Evolutionary conservation across 2,888 invertebrate genomes (phyloP), one percentile per base, ranked within the genome.

Genomic region (Oscheius sp.): DNA sequence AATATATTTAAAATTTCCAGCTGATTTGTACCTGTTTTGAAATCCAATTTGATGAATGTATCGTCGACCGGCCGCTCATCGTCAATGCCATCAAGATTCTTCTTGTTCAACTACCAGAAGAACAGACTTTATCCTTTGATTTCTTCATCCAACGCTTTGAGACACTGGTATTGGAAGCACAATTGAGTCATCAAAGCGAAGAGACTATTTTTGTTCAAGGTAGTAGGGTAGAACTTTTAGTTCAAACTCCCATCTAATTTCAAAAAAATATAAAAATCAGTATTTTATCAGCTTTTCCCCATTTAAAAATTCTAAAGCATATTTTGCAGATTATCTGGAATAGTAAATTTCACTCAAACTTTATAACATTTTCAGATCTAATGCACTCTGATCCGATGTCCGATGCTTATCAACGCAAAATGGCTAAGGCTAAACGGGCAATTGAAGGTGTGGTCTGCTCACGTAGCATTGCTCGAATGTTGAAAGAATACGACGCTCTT

Each of bases 41-140:
- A 89, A 93, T 94, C 0, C 97, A 98, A 89, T 98, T 98, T 89
- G 98, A 98, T 89, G 90, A 93, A 71, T 95, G 97, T 73, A 94
- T 96, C 71, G 92, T 94, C 70, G 98, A 98, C 88, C 90, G 98
- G 44, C 95, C 96, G 0, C 93, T 97, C 90, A 93, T 99, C 32
- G 90, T 99, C 44, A 95, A 96, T 87, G 93, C 94, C 1, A 90
- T 98, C 63, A 94, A 94, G 87, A 94, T 96, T 86, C 90, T 99
- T 5, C 94, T 95, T 86, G 95, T 94, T 86, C 92, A 94, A 33
- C 90, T 97, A 32, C 92, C 92, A 79, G 94, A 95, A 87, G 90
- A 95, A 50, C 91, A 91, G 82, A 93, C 97, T 69, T 89, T 98
- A 17, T 91, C 92, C 0, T 98, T 98, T 96, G 94, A 96, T 75